Evolutionary conservation across 2,888 invertebrate genomes (phyloP).

Genomic region (Pocota personata): DNA sequence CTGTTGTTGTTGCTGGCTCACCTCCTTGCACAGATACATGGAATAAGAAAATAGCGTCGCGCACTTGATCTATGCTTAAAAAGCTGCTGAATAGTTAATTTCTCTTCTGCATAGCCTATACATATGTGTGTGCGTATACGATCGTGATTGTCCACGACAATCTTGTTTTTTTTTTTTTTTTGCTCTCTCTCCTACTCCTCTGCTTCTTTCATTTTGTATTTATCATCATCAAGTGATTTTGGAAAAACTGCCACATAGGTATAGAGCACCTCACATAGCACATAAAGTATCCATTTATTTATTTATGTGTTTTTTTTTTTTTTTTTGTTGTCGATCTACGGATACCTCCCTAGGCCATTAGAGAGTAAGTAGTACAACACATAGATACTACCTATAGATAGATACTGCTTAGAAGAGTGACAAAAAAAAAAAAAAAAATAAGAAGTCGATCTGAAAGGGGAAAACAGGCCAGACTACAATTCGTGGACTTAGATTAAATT

Average conservation of each 20-base stretch:
- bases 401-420: slow-evolving; percentile 20
- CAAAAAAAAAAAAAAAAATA: slow-evolving; percentile 24
- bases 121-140: slow-evolving; percentile 30
- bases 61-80: slow-evolving; percentile 42
- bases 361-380: slow-evolving; percentile 41
- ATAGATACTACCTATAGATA: slow-evolving; percentile 30
- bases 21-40: slow-evolving; percentile 29
- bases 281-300: slow-evolving; percentile 60
- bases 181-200: slow-evolving; percentile 18
- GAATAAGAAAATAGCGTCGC: slow-evolving; percentile 31
- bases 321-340: slow-evolving; percentile 17
- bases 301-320: slow-evolving; percentile 53
- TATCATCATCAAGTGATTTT: slow-evolving; percentile 59
- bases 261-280: slow-evolving; percentile 24
- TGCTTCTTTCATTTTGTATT: neutral
- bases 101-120: slow-evolving; percentile 44
- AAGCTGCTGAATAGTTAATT: slow-evolving; percentile 60
- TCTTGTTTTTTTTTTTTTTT: slow-evolving; percentile 48
- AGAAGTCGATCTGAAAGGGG: slow-evolving; percentile 39
- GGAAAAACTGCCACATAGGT: slow-evolving; percentile 66
- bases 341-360: slow-evolving; percentile 22
- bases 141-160: slow-evolving; percentile 66
- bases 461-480: slow-evolving; percentile 70
- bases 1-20: slow-evolving; percentile 5
- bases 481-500: slow-evolving; percentile 70